Evolutionary conservation across 2,113 vertebrate species (phyloP).

Genomic region (Microtus richardsoni): DNA sequence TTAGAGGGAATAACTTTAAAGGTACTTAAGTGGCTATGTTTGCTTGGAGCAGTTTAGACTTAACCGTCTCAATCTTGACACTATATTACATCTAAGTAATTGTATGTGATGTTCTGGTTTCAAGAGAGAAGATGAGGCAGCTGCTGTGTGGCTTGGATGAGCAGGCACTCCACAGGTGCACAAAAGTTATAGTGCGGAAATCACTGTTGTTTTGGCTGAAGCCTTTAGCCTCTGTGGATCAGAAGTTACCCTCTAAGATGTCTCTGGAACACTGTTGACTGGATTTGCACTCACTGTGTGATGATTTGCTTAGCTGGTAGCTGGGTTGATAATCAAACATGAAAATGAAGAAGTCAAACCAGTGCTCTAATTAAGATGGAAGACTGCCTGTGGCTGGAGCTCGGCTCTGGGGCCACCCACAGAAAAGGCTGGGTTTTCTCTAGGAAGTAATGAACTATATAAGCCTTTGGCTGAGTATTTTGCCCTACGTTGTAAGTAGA

Average conservation of each 20-base stretch:
- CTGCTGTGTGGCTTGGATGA: neutral
- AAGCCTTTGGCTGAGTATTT: neutral
- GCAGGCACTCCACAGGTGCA: neutral
- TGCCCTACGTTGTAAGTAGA: neutral
- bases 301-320: neutral
- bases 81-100: neutral
- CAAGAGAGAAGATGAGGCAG: neutral
- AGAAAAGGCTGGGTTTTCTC: slow-evolving; percentile 17
- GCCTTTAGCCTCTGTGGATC: neutral
- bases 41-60: neutral
- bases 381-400: neutral
- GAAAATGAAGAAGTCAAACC: neutral
- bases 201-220: neutral
- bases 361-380: neutral
- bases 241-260: neutral
- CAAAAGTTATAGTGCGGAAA: neutral
- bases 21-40: neutral
- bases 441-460: neutral
- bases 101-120: neutral
- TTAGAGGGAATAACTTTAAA: neutral
- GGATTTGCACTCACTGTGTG: neutral
- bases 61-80: neutral
- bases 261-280: neutral
- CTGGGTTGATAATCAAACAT: neutral
- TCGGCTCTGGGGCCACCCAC: neutral